phyloP scores from a whole-genome alignment of 1,140 invertebrate species.

The Thaumatotibia leucotreta region DNA sequence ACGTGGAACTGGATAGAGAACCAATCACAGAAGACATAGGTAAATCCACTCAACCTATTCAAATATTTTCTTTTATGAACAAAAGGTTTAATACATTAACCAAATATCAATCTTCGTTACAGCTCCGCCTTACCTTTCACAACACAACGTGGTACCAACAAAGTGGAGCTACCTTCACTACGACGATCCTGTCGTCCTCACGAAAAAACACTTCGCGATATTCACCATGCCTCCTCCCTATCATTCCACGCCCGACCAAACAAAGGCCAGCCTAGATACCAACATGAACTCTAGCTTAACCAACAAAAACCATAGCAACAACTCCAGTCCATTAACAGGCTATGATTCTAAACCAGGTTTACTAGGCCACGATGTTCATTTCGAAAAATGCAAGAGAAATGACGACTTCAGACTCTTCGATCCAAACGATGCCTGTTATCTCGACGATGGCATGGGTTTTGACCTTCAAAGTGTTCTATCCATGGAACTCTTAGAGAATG shows the following conservation, averaged over 20 bases:
- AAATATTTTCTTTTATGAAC: not conserved
- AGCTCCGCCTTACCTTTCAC: constrained; percentile 88
- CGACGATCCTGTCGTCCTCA: constrained; percentile 60
- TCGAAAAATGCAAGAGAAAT: constrained; percentile 71
- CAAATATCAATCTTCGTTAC: constrained; percentile 51
- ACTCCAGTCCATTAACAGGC: constrained; percentile 61
- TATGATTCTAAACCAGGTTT: constrained; percentile 54
- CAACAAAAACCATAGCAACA: constrained; percentile 74
- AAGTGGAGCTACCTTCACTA: constrained; percentile 87
- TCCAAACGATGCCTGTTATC: constrained; percentile 63
- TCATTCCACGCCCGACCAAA: constrained; percentile 75
- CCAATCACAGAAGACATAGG: constrained; percentile 80
- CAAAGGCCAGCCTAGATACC: constrained; percentile 76
- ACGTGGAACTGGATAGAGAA: constrained; percentile 79
- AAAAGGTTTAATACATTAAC: constrained; percentile 14
- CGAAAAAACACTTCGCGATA: constrained; percentile 76
- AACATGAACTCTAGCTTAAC: constrained; percentile 82
- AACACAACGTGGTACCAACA: constrained; percentile 86
- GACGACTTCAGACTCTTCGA: constrained; percentile 69
- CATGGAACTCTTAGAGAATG: constrained; percentile 84
- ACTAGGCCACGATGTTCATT: constrained; percentile 58
- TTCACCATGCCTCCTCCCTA: constrained; percentile 79
- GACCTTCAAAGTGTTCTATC: constrained; percentile 85
- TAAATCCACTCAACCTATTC: constrained; percentile 38
- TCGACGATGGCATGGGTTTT: constrained; percentile 78